These are phyloP conservation scores for Caenorhabditis doughertyi DNA, from an alignment of 2,888 invertebrate genomes.

Conservation along the genomic window DNA sequence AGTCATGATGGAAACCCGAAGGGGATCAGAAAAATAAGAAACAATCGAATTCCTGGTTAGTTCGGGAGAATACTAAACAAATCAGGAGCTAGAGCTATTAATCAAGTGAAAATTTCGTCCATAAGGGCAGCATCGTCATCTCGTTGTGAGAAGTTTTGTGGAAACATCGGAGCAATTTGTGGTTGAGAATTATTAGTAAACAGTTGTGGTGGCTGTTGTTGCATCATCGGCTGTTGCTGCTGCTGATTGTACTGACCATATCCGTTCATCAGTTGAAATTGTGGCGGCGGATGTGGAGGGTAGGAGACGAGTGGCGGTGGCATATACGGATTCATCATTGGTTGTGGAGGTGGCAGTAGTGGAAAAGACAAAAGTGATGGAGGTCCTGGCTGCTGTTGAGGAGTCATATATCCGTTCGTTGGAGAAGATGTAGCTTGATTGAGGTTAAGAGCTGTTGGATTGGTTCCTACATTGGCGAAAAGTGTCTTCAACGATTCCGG, in stretches of 20 bases:
- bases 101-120: slow-evolving; percentile 22
- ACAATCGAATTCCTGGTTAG: too few species aligned
- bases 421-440: neutral
- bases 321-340: neutral
- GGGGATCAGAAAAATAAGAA: too few species aligned
- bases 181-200: neutral
- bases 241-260: neutral
- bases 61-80: too few species aligned
- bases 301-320: neutral
- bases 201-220: neutral
- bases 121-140: slow-evolving; percentile 17
- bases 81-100: neutral
- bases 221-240: neutral
- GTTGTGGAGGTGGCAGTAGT: neutral
- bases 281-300: neutral
- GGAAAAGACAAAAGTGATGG: neutral
- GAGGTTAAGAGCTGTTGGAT: neutral
- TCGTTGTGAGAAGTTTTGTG: neutral
- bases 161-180: neutral
- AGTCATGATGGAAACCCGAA: too few species aligned
- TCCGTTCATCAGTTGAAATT: slow-evolving; percentile 1
- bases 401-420: neutral
- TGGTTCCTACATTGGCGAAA: slow-evolving; percentile 1
- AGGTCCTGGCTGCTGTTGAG: too few species aligned
- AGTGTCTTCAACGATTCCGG: neutral